Percentiles rank a stretch among this genome's conserved stretches.
Evolutionary conservation across 2,797 vertebrate species (phyloP).

Genomic region (Parambassis ranga): DNA sequence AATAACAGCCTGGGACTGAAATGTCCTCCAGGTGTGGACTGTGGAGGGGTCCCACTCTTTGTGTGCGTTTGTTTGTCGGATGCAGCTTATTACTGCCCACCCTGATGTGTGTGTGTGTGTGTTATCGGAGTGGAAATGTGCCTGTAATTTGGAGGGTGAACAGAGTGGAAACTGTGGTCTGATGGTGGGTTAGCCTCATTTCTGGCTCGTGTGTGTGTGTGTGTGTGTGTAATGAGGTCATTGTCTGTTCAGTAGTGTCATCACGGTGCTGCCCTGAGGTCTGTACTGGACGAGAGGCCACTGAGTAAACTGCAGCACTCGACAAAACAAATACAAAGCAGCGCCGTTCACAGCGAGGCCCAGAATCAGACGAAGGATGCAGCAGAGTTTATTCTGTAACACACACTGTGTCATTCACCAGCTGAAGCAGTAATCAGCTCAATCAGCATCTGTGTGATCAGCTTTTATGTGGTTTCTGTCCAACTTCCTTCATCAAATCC

Average conservation of each 20-base stretch:
- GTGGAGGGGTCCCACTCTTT: neutral
- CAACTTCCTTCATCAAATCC: neutral
- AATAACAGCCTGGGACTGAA: conserved; percentile 37
- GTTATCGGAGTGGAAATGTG: conserved; percentile 3
- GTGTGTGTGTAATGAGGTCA: conserved; percentile 19
- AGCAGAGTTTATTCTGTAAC: neutral
- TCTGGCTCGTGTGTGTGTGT: conserved; percentile 2
- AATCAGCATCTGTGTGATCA: neutral
- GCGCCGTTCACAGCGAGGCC: neutral
- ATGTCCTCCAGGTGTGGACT: conserved; percentile 39
- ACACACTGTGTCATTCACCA: neutral
- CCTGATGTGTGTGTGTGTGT: neutral
- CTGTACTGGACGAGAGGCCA: conserved; percentile 22
- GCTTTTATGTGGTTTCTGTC: neutral
- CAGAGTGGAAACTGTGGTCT: conserved; percentile 28
- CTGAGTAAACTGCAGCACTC: conserved; percentile 12
- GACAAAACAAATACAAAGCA: conserved; percentile 22
- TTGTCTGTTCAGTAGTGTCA: conserved; percentile 30
- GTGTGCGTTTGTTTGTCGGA: conserved; percentile 5
- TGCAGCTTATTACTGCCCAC: neutral
- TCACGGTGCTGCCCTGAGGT: conserved; percentile 25
- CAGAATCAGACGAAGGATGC: neutral
- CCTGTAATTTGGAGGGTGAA: conserved; percentile 23
- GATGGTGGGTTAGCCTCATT: conserved; percentile 26
- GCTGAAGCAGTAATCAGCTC: neutral